Conservation (phyloP, 1,140 invertebrate species). For the Dreissena polymorpha region DNA sequence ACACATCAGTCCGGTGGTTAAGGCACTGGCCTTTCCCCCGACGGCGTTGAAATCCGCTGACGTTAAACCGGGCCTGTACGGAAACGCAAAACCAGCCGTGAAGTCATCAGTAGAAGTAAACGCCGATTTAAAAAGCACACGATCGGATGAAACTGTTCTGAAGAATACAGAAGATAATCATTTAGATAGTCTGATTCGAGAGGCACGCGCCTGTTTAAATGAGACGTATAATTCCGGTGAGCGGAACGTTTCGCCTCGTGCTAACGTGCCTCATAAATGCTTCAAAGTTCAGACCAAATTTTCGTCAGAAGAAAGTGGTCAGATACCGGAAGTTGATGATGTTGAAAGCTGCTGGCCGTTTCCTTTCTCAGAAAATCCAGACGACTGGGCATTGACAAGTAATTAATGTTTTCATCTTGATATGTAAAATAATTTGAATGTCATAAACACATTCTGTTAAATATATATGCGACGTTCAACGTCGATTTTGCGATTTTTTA, state of each 20-base stretch:
- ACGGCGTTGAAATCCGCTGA: neutral
- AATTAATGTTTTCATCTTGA: neutral
- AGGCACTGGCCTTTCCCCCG: neutral
- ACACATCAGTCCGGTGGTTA: neutral
- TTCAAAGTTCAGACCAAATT: too few relatives aligned
- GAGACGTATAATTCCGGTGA: neutral
- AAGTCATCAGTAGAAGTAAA: neutral
- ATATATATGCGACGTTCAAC: neutral
- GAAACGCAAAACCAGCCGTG: neutral
- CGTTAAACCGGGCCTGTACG: neutral
- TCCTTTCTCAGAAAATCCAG: conserved; percentile 40
- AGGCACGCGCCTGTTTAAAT: neutral
- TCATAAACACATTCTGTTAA: neutral
- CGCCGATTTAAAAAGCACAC: neutral
- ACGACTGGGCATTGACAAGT: conserved; percentile 27
- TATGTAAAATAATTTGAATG: neutral
- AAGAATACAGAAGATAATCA: neutral
- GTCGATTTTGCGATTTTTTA: too few relatives aligned
- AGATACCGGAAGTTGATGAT: neutral
- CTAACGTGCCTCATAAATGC: neutral
- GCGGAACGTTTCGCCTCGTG: neutral
- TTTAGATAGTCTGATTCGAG: neutral
- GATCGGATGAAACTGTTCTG: neutral
- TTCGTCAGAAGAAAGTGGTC: neutral
- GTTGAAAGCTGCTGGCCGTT: conserved; percentile 37